Evolutionary conservation across 1,140 invertebrate species (phyloP).

Genomic region (Lithobius niger): DNA sequence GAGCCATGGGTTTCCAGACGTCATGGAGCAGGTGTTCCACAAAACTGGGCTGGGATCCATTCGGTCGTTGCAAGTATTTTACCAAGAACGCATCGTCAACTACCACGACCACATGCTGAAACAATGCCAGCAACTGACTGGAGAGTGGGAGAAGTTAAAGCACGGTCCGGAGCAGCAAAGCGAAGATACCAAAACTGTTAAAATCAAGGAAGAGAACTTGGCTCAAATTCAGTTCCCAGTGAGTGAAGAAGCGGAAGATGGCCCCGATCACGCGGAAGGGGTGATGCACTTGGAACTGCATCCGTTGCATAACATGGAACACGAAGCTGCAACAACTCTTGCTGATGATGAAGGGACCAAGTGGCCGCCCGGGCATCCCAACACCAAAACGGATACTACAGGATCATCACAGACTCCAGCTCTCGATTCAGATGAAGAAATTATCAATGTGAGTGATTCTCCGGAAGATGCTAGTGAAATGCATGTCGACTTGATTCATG

Average conservation of each 20-base stretch:
- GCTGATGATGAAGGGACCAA: conserved; percentile 9
- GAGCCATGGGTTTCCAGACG: conserved; percentile 41
- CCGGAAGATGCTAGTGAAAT: too few relatives aligned
- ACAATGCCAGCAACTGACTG: conserved; percentile 33
- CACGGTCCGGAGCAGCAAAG: conserved; percentile 24
- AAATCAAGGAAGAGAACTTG: conserved; percentile 30
- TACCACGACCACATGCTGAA: conserved; percentile 36
- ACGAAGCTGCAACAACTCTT: not conserved
- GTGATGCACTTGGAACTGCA: conserved; percentile 10
- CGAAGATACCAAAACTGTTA: conserved; percentile 22
- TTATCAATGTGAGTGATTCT: not conserved
- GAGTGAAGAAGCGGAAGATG: conserved; percentile 7
- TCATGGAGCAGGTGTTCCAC: conserved; percentile 40
- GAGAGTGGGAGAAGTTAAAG: conserved; percentile 36
- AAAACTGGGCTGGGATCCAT: conserved; percentile 41
- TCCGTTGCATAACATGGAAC: conserved; percentile 3
- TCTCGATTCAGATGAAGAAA: not conserved
- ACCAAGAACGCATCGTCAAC: conserved; percentile 37
- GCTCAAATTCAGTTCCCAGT: conserved; percentile 34
- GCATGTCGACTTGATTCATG: too few relatives aligned
- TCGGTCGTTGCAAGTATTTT: conserved; percentile 36
- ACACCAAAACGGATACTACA: too few relatives aligned
- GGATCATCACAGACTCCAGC: too few relatives aligned
- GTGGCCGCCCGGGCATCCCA: not conserved
- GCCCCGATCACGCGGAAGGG: not conserved